phyloP scores from a whole-genome alignment of 2,113 vertebrate species.

The Opisthocomus hoazin region DNA sequence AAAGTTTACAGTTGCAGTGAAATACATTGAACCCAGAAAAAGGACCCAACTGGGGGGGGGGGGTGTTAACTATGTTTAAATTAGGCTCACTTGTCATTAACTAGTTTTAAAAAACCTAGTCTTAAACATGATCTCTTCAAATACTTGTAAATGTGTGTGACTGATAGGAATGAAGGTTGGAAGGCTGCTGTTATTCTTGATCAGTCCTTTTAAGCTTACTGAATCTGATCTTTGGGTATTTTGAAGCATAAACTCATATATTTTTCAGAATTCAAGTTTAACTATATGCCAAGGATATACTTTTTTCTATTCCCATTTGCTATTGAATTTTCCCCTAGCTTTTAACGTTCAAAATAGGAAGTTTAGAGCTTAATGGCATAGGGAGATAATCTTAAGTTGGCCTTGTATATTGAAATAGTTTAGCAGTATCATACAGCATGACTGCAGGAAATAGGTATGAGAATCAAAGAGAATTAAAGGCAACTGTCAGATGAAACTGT shows the following conservation, averaged over 20 bases:
- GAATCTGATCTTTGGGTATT: background rate
- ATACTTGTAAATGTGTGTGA: background rate
- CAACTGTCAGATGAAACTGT: background rate
- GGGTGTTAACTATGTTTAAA: background rate
- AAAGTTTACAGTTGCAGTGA: background rate
- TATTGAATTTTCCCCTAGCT: background rate
- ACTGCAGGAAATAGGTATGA: background rate
- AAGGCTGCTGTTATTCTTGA: background rate
- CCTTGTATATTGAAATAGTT: background rate
- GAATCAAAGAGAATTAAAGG: background rate
- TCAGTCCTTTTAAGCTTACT: background rate
- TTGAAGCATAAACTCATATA: background rate
- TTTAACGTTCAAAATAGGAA: background rate
- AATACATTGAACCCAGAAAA: background rate
- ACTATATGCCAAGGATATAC: background rate
- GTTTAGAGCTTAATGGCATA: background rate
- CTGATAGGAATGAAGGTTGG: background rate
- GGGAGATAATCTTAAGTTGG: background rate
- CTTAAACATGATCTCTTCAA: background rate
- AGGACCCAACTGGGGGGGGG: background rate
- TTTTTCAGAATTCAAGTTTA: background rate
- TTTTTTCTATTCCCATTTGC: background rate
- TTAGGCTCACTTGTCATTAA: background rate
- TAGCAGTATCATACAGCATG: background rate
- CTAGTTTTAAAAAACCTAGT: background rate